Base-by-base conservation (phyloP, 1,140 invertebrate genomes). In the Drosophila kepulauana region DNA sequence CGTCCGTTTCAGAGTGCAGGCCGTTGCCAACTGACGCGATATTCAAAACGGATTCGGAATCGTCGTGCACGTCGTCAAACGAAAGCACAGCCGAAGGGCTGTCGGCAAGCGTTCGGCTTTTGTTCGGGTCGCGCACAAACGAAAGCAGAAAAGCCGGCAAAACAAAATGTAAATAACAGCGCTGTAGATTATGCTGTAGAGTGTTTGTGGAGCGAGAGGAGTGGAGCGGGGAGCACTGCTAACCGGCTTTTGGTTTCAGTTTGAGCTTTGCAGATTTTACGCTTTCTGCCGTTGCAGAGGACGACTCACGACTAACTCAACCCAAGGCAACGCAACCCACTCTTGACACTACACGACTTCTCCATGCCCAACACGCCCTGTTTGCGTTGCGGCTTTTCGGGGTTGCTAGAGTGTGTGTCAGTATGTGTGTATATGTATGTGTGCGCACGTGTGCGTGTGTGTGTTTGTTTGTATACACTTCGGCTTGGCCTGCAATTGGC, bases 401-500 rank as follows among this genome's bases (percentile, higher is more conserved):
- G 87, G 87, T 91, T 91, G 87, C 81, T 91, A 71, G 68, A 82
- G 72, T 45, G 56, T 62, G 59, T 64, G 41, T 28, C 1, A 10
- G 20, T 25, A 25, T 25, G 20, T 25, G 20, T 25, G 20, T 25
- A 25, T 25, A 25, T 25, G 16, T 43, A 1, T 6, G 1, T 25
- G 8, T 1, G 56, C 70, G 35, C n/a, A n/a, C 38, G n/a, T 51
- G 52, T 63, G 46, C 75, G 45, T 67, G 45, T 56, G 69, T 66
- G 58, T 56, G 86, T 90, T 68, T 91, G 79, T 81, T 72, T 81
- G 77, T 87, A 58, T 72, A 76, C 79, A 79, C 81, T 80, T 79
- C 72, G 84, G 87, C 80, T 84, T 91, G 84, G 66, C 80, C 80
- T 91, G 88, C 78, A 88, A 91, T 91, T 91, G 89, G 89, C 89